Percentiles rank a stretch among this genome's conserved stretches.
Evolutionary conservation across 1,140 invertebrate species (phyloP).

Genomic region (Trachelipus rathkii): DNA sequence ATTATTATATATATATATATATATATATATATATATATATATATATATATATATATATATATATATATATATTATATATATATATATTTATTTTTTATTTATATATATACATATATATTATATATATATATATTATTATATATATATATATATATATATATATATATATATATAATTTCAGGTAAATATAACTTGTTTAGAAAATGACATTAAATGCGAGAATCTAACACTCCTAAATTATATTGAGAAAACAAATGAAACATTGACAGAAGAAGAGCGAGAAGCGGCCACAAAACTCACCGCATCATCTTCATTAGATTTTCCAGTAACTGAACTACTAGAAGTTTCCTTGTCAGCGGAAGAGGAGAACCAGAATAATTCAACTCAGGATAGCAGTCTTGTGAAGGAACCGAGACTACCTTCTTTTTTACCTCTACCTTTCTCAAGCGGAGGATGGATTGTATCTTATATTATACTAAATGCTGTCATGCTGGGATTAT

Average conservation of each 20-base stretch:
- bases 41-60: no score
- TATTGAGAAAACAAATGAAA: neutral
- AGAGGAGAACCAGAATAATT: neutral
- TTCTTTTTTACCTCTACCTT: neutral
- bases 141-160: no score
- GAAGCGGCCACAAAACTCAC: neutral
- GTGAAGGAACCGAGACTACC: neutral
- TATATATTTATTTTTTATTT: no score
- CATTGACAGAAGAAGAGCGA: neutral
- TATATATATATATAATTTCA: no score
- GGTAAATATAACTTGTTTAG: neutral
- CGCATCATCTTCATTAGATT: neutral
- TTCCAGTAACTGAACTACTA: neutral
- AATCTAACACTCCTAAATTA: neutral
- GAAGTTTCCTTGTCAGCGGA: neutral
- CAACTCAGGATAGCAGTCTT: neutral
- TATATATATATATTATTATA: no score
- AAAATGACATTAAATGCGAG: neutral
- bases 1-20: no score
- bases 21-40: no score
- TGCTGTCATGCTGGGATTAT: neutral
- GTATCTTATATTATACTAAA: neutral
- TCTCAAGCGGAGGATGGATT: neutral
- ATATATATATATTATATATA: no score
- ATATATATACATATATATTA: no score